These are phyloP conservation scores for Dinoponera quadriceps DNA, from an alignment of 1,140 invertebrate species.

Conservation along the genomic window DNA sequence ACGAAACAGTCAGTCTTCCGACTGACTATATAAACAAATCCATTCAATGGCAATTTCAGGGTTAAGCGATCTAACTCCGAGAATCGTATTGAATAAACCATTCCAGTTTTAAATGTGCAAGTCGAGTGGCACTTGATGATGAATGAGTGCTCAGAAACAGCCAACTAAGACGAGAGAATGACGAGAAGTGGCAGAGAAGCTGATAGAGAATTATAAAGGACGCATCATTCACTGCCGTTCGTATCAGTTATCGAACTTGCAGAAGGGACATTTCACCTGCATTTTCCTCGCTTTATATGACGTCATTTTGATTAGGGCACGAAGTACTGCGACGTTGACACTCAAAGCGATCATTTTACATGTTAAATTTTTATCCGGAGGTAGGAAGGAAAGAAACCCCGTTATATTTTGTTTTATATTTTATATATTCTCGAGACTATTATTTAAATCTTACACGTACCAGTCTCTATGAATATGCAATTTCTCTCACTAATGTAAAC, in stretches of 20 bases:
- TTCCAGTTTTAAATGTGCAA: constrained; percentile 33
- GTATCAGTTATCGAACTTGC: constrained; percentile 62
- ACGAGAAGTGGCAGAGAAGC: constrained; percentile 26
- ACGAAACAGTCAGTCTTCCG: neutral
- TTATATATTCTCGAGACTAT: neutral
- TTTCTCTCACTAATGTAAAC: neutral
- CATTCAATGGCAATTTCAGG: constrained; percentile 31
- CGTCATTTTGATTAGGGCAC: neutral
- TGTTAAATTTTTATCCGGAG: neutral
- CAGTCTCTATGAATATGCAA: constrained; percentile 1
- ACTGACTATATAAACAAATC: constrained; percentile 30
- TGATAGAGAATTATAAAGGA: constrained; percentile 68
- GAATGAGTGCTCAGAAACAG: constrained; percentile 50
- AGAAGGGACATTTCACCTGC: constrained; percentile 3
- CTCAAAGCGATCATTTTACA: neutral
- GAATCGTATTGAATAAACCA: constrained; percentile 36
- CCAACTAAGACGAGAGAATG: constrained; percentile 40
- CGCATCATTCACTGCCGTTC: constrained; percentile 33
- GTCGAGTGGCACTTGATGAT: constrained; percentile 49
- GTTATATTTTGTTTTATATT: neutral
- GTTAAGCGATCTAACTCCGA: constrained; percentile 38
- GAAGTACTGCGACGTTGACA: neutral
- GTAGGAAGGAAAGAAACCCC: neutral
- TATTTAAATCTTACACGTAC: constrained; percentile 1
- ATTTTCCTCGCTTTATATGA: neutral